These are phyloP conservation scores for Zaprionus ghesquierei DNA, from an alignment of 1,140 invertebrate genomes.

Conservation along the genomic window DNA sequence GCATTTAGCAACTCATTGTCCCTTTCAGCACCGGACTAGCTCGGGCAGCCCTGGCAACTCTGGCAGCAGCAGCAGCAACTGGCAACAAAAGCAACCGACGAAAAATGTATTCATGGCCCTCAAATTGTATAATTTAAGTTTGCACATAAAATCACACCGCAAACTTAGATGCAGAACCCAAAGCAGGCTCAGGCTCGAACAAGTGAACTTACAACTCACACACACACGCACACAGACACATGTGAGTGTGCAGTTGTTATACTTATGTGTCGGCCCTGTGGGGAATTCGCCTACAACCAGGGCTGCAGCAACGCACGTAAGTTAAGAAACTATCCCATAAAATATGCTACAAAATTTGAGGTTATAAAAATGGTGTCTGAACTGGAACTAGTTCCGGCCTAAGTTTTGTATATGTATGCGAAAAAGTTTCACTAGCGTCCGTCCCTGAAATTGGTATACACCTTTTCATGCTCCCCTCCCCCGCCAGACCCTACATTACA, in stretches of 20 bases:
- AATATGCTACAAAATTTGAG: background rate
- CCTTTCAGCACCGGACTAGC: constrained; percentile 50
- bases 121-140: constrained; percentile 81
- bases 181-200: constrained; percentile 28
- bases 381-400: background rate
- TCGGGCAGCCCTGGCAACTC: background rate
- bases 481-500: constrained; percentile 46
- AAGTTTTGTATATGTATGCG: background rate
- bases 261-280: background rate
- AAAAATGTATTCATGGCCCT: constrained; percentile 73
- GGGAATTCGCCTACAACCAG: constrained; percentile 14
- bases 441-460: constrained; percentile 4
- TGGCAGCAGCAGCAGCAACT: background rate
- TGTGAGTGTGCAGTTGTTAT: background rate
- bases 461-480: constrained; percentile 17
- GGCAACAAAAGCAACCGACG: constrained; percentile 27
- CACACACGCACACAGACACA: constrained; percentile 20
- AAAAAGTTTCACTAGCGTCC: background rate
- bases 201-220: constrained; percentile 51
- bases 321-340: background rate
- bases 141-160: constrained; percentile 79
- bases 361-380: background rate
- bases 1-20: constrained; percentile 81
- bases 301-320: background rate
- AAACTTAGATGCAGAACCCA: constrained; percentile 56